Percentiles rank a stretch among this genome's conserved stretches.
These are phyloP conservation scores for Agapetus fuscipes DNA, from an alignment of 2,888 invertebrate species.

Conservation along the genomic window DNA sequence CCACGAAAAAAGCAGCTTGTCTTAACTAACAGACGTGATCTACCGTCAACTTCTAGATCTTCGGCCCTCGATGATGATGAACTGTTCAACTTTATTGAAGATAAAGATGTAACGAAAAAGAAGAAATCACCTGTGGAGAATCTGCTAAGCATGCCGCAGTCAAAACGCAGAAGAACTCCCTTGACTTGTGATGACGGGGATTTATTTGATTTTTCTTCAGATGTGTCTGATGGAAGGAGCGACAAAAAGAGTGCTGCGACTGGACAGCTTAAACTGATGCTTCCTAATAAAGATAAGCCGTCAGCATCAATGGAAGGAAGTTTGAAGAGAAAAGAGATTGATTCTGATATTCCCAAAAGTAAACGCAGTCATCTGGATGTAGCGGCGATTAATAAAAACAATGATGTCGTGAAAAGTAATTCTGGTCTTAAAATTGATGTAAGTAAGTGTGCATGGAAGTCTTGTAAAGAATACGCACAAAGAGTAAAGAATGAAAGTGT, in stretches of 20 bases:
- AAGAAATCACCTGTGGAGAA: neutral
- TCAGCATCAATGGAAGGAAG: neutral
- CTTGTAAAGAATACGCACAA: neutral
- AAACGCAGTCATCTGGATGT: neutral
- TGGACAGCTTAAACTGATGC: neutral
- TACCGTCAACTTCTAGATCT: neutral
- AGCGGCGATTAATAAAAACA: neutral
- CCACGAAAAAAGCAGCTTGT: too few relatives aligned
- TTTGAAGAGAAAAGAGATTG: conserved; percentile 8
- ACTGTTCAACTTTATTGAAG: conserved; percentile 16
- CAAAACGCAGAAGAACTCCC: neutral
- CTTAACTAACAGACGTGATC: too few relatives aligned
- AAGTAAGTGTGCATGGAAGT: neutral
- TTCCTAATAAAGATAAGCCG: neutral
- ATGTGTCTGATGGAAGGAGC: neutral
- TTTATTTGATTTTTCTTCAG: neutral
- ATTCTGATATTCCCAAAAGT: conserved; percentile 5
- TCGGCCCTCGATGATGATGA: conserved; percentile 8
- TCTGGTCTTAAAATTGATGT: neutral
- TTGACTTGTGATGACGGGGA: neutral
- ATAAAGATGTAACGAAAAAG: conserved; percentile 1
- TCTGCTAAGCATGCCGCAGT: neutral
- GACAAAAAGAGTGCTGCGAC: neutral
- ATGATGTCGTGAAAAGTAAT: too few relatives aligned
- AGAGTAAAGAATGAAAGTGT: too few relatives aligned